Base-by-base conservation (phyloP, 2,113 vertebrate species). In the Xerus inauris region DNA sequence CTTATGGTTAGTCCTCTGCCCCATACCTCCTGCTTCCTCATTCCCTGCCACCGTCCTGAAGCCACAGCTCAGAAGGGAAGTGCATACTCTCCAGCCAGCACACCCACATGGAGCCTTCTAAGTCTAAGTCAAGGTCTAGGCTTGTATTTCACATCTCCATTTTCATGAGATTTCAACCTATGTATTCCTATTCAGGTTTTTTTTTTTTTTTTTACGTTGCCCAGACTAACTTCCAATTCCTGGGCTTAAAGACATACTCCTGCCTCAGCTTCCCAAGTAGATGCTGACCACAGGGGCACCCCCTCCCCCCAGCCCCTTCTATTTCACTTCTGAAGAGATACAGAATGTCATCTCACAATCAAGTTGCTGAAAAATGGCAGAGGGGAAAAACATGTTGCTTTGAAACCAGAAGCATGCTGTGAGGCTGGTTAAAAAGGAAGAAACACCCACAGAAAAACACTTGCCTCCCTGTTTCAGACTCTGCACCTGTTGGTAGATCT, bases 401-500 rank as follows among this genome's bases (percentile, higher is more conserved):
- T 71, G 95, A 84, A 97, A 87, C 40, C 64, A 89, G 47, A 80
- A 91, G 79, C 17, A 51, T 8, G 14, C 19, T 1, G 4, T 1
- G 2, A 75, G 45, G 71, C 32, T 59, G 28, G 49, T 32, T 57
- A 80, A 71, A 71, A 42, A 49, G 11, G 35, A 67, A 57, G 75
- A 81, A 73, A 76, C 14, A n/a, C 51, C 38, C 65, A 45, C 22
- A 82, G 79, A 51, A 77, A 77, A 38, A 35, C 10, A 0, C 35
- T 8, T 3, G 40, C 38, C 83, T 80, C 71, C 62, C 13, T 72
- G n/a, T 30, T 69, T 93, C 77, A 67, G 35, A 67, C 51, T 92
- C 32, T 51, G 91, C 57, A 97, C 64, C 97, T 97, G 90, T 4
- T 75, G 65, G 94, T 3, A 84, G 20, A 51, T 32, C 10, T 94